A percentile compares a stretch with the other conserved stretches of the same genome.
Evolutionary conservation across 2,888 invertebrate genomes (phyloP).

Genomic region (Trimorus sp.): DNA sequence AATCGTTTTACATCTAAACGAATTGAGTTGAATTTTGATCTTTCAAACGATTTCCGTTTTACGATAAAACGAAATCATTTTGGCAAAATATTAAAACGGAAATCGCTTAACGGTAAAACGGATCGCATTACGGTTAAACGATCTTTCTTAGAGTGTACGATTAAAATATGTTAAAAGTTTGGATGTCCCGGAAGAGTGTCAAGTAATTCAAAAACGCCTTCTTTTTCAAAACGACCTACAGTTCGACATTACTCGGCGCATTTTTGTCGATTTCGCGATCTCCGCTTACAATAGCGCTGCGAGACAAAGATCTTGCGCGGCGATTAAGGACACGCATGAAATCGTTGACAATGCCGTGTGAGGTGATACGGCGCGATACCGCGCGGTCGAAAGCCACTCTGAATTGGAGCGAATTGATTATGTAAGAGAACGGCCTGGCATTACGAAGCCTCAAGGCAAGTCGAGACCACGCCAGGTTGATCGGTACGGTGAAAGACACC

Average conservation of each 20-base stretch:
- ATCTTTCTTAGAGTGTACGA: too few species aligned
- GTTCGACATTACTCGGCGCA: slow-evolving; percentile 20
- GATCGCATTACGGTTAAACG: too few species aligned
- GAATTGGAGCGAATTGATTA: slow-evolving; percentile 73
- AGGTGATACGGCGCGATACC: slow-evolving; percentile 53
- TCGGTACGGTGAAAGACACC: slow-evolving; percentile 62
- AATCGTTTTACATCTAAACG: too few species aligned
- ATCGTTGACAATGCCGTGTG: slow-evolving; percentile 64
- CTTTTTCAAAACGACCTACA: neutral
- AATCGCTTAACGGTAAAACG: too few species aligned
- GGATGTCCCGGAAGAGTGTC: too few species aligned
- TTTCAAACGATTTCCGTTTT: too few species aligned
- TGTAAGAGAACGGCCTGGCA: slow-evolving; percentile 71
- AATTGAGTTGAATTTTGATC: too few species aligned
- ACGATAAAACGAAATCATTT: too few species aligned
- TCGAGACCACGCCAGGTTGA: slow-evolving; percentile 60
- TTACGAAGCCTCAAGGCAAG: slow-evolving; percentile 73
- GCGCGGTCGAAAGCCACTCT: slow-evolving; percentile 53
- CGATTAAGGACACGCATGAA: slow-evolving; percentile 62
- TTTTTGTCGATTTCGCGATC: slow-evolving; percentile 42
- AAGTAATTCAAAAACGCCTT: too few species aligned
- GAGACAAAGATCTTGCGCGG: slow-evolving; percentile 47
- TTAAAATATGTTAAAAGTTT: too few species aligned
- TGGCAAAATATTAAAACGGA: too few species aligned
- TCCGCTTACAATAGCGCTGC: slow-evolving; percentile 35